phyloP scores from a whole-genome alignment of 2,888 invertebrate species.

The Emmelina monodactyla region DNA sequence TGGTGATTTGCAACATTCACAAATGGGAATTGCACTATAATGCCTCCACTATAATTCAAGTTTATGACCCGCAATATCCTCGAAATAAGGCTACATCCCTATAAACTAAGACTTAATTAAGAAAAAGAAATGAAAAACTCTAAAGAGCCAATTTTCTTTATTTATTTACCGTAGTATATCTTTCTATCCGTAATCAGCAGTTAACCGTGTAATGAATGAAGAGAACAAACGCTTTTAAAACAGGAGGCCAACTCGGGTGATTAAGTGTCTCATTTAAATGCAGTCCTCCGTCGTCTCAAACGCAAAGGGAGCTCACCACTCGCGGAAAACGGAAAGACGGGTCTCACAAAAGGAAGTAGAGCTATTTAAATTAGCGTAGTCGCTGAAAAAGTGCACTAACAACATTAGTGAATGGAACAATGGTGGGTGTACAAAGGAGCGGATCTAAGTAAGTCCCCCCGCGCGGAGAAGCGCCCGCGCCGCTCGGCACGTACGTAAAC shows the following conservation, averaged over 20 bases:
- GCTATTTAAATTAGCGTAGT: conserved; percentile 65
- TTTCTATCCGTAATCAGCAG: conserved; percentile 7
- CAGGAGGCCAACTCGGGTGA: conserved; percentile 56
- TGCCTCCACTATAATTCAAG: neutral
- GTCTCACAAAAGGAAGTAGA: conserved; percentile 60
- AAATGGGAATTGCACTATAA: neutral
- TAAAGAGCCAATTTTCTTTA: neutral
- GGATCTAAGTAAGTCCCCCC: conserved; percentile 30
- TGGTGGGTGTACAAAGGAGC: conserved; percentile 50
- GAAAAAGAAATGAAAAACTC: neutral
- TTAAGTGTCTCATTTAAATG: conserved; percentile 67
- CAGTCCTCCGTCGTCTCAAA: conserved; percentile 61
- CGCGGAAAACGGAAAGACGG: conserved; percentile 63
- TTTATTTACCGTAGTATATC: neutral
- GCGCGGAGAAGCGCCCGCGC: neutral
- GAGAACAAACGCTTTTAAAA: conserved; percentile 55
- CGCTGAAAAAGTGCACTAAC: conserved; percentile 64
- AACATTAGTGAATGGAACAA: conserved; percentile 62
- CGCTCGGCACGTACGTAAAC: conserved; percentile 16
- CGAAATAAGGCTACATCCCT: neutral
- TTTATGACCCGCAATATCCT: neutral
- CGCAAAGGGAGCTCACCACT: conserved; percentile 54
- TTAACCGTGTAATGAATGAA: conserved; percentile 46
- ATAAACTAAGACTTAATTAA: too few relatives aligned
- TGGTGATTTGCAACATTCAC: neutral